Percentiles rank a stretch among this genome's conserved stretches.
These are phyloP conservation scores for Ursus arctos DNA, from an alignment of 2,113 vertebrate genomes.

Conservation along the genomic window DNA sequence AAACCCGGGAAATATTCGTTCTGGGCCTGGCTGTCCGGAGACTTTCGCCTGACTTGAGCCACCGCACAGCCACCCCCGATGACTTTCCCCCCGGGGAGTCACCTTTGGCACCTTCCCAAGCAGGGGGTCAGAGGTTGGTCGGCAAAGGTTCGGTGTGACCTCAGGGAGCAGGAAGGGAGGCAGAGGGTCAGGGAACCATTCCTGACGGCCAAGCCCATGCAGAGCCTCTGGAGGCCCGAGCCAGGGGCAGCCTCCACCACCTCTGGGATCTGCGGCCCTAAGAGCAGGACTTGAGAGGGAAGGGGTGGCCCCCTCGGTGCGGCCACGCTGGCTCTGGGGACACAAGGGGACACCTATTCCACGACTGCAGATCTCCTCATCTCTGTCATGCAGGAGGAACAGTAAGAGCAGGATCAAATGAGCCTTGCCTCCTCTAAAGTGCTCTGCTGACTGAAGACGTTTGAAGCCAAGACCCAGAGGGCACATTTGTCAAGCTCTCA, in stretches of 20 bases:
- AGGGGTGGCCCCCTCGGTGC: background rate
- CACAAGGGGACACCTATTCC: conserved; percentile 14
- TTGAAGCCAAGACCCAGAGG: conserved; percentile 89
- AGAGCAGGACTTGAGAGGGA: background rate
- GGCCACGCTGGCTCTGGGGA: background rate
- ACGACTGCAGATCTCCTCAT: background rate
- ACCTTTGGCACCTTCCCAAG: conserved; percentile 14
- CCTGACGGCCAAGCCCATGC: background rate
- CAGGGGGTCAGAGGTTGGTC: background rate
- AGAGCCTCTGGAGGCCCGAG: background rate
- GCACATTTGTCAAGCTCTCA: conserved; percentile 91
- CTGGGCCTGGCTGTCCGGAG: background rate
- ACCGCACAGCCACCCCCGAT: background rate
- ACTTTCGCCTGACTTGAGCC: background rate
- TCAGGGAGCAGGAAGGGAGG: background rate
- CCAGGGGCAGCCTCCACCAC: accelerated
- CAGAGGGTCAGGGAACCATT: background rate
- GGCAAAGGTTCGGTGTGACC: conserved; percentile 51
- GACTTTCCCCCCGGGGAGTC: conserved; percentile 15
- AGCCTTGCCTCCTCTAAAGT: conserved; percentile 86
- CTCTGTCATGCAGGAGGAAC: background rate
- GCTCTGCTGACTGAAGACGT: conserved; percentile 85
- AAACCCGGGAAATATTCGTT: background rate
- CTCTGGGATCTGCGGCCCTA: background rate
- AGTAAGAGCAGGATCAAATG: conserved; percentile 88